Evolutionary conservation across 2,113 vertebrate species (phyloP).

Genomic region (Alces alces): DNA sequence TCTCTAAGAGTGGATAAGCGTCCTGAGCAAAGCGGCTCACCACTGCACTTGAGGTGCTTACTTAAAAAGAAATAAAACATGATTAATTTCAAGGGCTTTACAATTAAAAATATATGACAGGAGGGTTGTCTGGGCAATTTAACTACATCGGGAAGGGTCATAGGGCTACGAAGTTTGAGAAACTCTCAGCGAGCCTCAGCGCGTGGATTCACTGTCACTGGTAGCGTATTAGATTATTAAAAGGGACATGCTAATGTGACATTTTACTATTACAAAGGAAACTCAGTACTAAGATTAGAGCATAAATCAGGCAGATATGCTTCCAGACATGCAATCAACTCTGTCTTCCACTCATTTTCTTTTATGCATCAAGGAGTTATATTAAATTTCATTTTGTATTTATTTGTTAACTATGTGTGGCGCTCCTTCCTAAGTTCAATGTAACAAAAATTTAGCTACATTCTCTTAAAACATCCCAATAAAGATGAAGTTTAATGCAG

Average conservation of each 20-base stretch:
- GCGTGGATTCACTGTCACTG: conserved; percentile 41
- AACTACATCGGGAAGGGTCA: conserved; percentile 30
- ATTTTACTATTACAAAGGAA: conserved; percentile 75
- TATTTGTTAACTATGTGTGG: conserved; percentile 31
- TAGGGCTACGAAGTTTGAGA: not conserved
- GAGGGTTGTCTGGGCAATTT: conserved; percentile 35
- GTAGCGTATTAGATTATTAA: conserved; percentile 50
- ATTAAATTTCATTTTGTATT: conserved; percentile 29
- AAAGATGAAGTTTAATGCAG: conserved; percentile 17
- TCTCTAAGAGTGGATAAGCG: conserved; percentile 72
- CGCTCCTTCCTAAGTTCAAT: not conserved
- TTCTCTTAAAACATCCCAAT: not conserved
- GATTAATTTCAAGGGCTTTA: conserved; percentile 75
- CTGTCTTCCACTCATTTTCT: conserved; percentile 68
- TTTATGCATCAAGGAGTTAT: conserved; percentile 35
- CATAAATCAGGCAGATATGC: conserved; percentile 80
- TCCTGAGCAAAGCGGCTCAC: conserved; percentile 62
- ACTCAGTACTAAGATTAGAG: conserved; percentile 77
- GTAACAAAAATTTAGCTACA: not conserved
- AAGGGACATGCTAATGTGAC: conserved; percentile 80
- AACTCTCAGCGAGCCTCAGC: conserved; percentile 2
- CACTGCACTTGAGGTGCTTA: conserved; percentile 68
- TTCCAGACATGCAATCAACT: conserved; percentile 72
- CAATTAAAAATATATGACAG: conserved; percentile 74
- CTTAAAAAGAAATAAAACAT: conserved; percentile 76